Conservation (phyloP, 2,113 vertebrate genomes). For the Eulemur rufifrons region DNA sequence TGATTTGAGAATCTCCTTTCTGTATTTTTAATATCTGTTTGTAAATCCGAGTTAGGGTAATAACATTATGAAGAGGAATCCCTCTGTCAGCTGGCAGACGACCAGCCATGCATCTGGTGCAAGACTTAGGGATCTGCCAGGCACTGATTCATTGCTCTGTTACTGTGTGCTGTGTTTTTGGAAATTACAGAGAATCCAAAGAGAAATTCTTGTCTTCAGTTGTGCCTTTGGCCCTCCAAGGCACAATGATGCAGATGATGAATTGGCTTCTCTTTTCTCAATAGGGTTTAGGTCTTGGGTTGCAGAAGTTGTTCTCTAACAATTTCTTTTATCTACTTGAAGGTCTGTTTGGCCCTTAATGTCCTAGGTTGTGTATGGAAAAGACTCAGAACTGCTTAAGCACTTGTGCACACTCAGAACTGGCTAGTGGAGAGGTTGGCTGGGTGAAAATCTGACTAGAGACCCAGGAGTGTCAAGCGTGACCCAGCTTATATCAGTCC, state of each 20-base stretch:
- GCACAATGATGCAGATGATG: fast-evolving
- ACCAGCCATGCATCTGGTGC: too few species aligned
- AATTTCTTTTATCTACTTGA: neutral
- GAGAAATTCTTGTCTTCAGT: neutral
- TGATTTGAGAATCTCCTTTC: neutral
- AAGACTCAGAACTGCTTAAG: neutral
- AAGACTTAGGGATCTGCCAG: neutral
- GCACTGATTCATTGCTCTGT: neutral
- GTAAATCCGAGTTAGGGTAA: neutral
- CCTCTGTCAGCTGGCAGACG: neutral
- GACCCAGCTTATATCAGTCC: too few species aligned
- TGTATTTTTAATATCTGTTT: neutral
- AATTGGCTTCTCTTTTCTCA: neutral
- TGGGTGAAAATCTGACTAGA: neutral
- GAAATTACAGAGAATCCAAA: too few species aligned
- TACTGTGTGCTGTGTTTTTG: neutral
- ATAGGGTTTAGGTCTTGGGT: neutral
- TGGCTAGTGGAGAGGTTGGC: fast-evolving
- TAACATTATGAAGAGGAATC: neutral
- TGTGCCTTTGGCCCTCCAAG: fast-evolving
- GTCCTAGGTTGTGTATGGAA: fast-evolving
- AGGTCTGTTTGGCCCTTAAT: neutral
- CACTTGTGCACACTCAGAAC: fast-evolving
- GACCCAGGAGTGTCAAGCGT: too few species aligned
- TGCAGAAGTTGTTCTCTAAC: neutral